Base-by-base conservation (phyloP, 1,140 invertebrate species). In the Oryctes rhinoceros region DNA sequence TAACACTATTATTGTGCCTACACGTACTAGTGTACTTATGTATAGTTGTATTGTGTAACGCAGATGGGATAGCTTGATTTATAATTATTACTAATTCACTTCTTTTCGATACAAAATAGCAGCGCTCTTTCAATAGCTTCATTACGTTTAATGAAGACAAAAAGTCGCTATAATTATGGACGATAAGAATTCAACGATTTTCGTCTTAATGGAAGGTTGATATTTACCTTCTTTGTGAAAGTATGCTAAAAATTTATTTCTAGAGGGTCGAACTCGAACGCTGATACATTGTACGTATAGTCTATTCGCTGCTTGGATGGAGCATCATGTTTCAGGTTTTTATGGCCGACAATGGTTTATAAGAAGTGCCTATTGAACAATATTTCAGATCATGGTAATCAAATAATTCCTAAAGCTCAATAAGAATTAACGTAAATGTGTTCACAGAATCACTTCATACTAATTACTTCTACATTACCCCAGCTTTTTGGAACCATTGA, bases 1-100 rank as follows among this genome's bases (percentile, higher is more conserved):
- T 59, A 59, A 78, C 35, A 59, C 78, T 67, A 78, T 78, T 78
- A 78, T 78, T 78, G 78, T 78, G 78, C 78, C 78, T 67, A 78
- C 78, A 65, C 78, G 65, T 71, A 71, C 65, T 11, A 11, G 35
- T 71, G 20, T 71, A 71, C 65, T 71, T 71, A 35, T 71, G 65
- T 71, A 37, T 71, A 71, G 65, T 71, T 24, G 65, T 71, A 71
- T 71, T 71, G 65, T 71, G 65, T 71, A 71, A 20, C 35, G 15
- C 77, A 18, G 49, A 49, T 49, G 37, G 75, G 47, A 76, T 76
- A 76, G 39, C 75, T 76, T 76, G 75, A 76, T 76, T 76, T 76
- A 76, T 76, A 76, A 76, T 76, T 76, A 76, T 76, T 39, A 39
- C 75, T 76, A 76, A 44, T 76, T 76, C 75, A 39, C 65, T 71